phyloP scores from a whole-genome alignment of 2,113 vertebrate genomes.

The Hippoglossus stenolepis region DNA sequence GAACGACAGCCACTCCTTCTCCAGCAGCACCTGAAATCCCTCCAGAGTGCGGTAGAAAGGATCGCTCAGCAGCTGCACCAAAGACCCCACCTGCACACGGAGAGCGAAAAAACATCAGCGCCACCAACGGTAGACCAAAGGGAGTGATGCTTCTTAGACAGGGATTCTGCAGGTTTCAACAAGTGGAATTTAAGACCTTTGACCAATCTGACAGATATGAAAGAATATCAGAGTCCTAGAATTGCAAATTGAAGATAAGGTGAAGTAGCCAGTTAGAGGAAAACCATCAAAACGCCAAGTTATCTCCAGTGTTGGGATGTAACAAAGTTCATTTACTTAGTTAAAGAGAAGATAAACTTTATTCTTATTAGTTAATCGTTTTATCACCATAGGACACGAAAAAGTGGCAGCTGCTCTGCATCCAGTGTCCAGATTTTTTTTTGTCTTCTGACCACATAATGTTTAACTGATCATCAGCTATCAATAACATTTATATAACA shows the following conservation, averaged over 20 bases:
- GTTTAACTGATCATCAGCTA: conserved; percentile 53
- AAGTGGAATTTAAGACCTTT: too few relatives aligned
- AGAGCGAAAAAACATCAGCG: not conserved
- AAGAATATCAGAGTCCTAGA: too few relatives aligned
- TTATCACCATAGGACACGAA: not conserved
- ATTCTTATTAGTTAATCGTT: too few relatives aligned
- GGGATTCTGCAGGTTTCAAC: not conserved
- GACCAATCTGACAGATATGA: too few relatives aligned
- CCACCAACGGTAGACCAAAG: not conserved
- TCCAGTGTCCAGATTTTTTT: not conserved
- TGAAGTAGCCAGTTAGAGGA: too few relatives aligned
- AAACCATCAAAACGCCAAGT: too few relatives aligned
- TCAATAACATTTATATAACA: conserved; percentile 67
- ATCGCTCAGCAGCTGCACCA: conserved; percentile 95
- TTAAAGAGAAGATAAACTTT: too few relatives aligned
- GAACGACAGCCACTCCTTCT: conserved; percentile 99
- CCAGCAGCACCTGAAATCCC: conserved; percentile 94
- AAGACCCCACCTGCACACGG: conserved; percentile 88
- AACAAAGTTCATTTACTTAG: too few relatives aligned
- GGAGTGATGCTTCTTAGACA: not conserved
- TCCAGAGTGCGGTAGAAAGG: conserved; percentile 97
- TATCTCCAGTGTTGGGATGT: too few relatives aligned
- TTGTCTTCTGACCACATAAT: conserved; percentile 1
- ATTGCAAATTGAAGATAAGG: too few relatives aligned
- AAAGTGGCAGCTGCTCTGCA: conserved; percentile 23